A percentile compares a stretch with the other conserved stretches of the same genome.
These are phyloP conservation scores for Gasteruption jaculator DNA, from an alignment of 2,888 invertebrate genomes.

Conservation along the genomic window DNA sequence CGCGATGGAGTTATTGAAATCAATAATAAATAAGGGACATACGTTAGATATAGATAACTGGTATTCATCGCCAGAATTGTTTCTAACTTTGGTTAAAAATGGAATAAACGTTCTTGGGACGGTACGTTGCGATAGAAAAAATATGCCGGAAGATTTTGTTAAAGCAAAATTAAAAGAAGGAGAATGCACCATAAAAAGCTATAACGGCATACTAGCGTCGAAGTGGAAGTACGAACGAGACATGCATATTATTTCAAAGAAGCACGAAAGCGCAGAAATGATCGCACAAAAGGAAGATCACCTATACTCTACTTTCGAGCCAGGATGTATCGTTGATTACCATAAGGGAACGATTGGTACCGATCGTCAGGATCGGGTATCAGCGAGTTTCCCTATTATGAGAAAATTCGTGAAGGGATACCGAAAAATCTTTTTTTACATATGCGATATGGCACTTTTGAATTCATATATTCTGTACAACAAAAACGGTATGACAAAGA, in stretches of 20 bases:
- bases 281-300: slow-evolving; percentile 10
- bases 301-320: slow-evolving; percentile 11
- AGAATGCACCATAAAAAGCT: slow-evolving; percentile 5
- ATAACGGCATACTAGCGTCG: slow-evolving; percentile 5
- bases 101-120: slow-evolving; percentile 8
- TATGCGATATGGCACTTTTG: slow-evolving; percentile 17
- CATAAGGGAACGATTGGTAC: slow-evolving; percentile 19
- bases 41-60: slow-evolving; percentile 11
- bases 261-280: slow-evolving; percentile 13
- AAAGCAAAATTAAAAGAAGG: slow-evolving; percentile 6
- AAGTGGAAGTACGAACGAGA: slow-evolving; percentile 7
- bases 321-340: slow-evolving; percentile 19
- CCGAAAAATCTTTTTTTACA: slow-evolving; percentile 16
- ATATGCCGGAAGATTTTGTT: slow-evolving; percentile 8
- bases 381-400: slow-evolving; percentile 17
- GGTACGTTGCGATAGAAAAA: slow-evolving; percentile 6
- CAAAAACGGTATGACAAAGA: slow-evolving; percentile 15
- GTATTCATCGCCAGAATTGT: slow-evolving; percentile 12
- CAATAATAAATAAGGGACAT: slow-evolving; percentile 18
- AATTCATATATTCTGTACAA: slow-evolving; percentile 21
- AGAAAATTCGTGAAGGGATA: slow-evolving; percentile 20
- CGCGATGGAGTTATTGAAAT: slow-evolving; percentile 17
- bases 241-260: slow-evolving; percentile 8
- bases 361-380: slow-evolving; percentile 16
- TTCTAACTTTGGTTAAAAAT: slow-evolving; percentile 10